These are phyloP conservation scores for Alauda arvensis DNA, from an alignment of 2,797 vertebrate genomes.

Conservation along the genomic window DNA sequence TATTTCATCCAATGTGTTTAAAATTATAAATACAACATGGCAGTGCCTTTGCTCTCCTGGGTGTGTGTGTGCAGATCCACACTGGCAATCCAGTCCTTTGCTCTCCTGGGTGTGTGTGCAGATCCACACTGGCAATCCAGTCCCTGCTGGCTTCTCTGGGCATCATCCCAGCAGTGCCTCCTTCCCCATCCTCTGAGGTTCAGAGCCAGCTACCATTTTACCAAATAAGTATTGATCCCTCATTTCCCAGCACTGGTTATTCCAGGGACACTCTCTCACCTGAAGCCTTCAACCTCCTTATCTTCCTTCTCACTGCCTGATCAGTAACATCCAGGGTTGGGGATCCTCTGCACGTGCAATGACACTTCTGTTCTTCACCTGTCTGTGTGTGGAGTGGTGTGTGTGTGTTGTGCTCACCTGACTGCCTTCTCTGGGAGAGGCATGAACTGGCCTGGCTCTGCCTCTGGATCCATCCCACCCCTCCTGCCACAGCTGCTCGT, in stretches of 20 bases:
- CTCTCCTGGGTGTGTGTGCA: background rate
- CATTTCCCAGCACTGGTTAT: background rate
- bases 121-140: background rate
- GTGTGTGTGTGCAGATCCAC: background rate
- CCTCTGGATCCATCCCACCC: background rate
- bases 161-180: background rate
- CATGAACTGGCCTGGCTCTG: background rate
- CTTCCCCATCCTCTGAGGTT: background rate
- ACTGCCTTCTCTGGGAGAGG: background rate
- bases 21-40: background rate
- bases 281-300: background rate
- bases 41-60: background rate
- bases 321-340: background rate
- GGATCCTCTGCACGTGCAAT: background rate
- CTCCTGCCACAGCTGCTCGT: background rate
- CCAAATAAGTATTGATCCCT: background rate
- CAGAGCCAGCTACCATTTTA: background rate
- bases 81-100: background rate
- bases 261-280: background rate
- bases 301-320: background rate
- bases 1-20: background rate
- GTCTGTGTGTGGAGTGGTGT: background rate
- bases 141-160: background rate
- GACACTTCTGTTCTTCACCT: background rate
- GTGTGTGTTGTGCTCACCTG: background rate